phyloP scores from a whole-genome alignment of 2,797 vertebrate species.

The Argya squamiceps region DNA sequence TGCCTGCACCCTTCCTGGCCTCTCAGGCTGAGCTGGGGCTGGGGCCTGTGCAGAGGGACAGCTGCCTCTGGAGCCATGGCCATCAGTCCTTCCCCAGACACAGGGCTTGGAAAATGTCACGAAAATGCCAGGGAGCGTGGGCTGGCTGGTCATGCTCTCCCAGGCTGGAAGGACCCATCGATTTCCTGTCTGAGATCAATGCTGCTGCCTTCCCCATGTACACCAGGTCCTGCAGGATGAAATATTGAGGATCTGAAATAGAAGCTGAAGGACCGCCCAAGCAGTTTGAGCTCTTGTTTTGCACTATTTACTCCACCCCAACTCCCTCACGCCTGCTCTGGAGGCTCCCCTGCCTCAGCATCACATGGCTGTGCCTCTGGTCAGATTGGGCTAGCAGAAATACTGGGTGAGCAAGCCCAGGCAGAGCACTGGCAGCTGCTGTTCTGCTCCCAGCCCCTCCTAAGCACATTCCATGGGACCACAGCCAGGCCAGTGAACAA shows the following conservation, averaged over 20 bases:
- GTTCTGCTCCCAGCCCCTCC: background rate
- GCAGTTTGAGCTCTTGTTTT: background rate
- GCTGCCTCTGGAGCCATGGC: accelerated
- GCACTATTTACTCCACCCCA: accelerated
- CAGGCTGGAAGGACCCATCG: background rate
- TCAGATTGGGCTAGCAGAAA: background rate
- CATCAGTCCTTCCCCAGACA: conserved; percentile 1
- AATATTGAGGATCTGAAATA: background rate
- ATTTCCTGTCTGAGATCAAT: conserved; percentile 24
- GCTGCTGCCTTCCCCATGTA: background rate
- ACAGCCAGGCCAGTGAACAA: background rate
- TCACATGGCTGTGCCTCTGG: accelerated
- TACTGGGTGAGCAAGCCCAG: background rate
- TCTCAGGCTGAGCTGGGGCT: background rate
- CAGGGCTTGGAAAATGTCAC: background rate
- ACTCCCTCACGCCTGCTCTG: background rate
- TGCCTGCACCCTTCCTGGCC: accelerated
- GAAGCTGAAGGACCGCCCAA: background rate
- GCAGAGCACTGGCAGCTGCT: background rate
- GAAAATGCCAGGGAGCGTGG: conserved; percentile 11
- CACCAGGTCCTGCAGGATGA: background rate
- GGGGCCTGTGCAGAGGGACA: background rate
- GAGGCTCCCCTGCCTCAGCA: background rate
- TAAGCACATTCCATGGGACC: background rate
- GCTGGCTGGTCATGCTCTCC: background rate